A percentile compares a stretch with the other conserved stretches of the same genome.
Conservation (phyloP, 30 jellyfish, hydroid and myxozoan species). For the Aurelia sp. region DNA sequence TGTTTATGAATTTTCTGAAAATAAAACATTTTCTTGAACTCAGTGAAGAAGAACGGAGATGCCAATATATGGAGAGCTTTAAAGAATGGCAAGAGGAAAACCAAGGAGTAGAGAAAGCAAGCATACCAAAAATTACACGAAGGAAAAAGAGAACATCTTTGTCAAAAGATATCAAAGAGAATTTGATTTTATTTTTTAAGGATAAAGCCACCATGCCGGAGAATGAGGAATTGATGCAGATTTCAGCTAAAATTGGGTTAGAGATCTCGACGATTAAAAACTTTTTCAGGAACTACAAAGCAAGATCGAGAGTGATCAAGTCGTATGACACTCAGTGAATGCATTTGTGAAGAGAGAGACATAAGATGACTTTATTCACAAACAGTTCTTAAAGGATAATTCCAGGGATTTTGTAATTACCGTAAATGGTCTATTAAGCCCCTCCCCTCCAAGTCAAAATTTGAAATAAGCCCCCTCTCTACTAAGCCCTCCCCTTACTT, state of each 20-base stretch:
- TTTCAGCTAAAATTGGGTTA: conserved; percentile 53
- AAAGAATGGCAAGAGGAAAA: conserved; percentile 14
- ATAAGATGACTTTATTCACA: no score
- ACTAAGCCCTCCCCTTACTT: no score
- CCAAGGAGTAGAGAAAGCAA: background rate
- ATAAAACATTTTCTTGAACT: conserved; percentile 73
- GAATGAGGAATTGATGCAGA: conserved; percentile 32
- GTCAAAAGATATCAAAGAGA: conserved; percentile 55
- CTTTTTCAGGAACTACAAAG: conserved; percentile 83
- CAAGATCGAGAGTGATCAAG: conserved; percentile 55
- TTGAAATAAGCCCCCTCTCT: no score
- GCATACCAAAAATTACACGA: conserved; percentile 6
- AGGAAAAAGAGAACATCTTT: conserved; percentile 65
- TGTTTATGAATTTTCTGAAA: conserved; percentile 57
- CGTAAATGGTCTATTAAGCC: no score
- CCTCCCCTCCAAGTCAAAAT: no score
- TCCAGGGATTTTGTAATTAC: no score
- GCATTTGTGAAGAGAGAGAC: no score
- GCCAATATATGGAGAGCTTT: conserved; percentile 37
- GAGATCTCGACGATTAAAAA: conserved; percentile 61
- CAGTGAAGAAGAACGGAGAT: conserved; percentile 57
- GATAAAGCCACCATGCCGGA: conserved; percentile 48
- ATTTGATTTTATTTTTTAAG: conserved; percentile 28
- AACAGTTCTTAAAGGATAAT: no score
- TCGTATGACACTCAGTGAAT: background rate